Evolutionary conservation across 2,113 vertebrate genomes (phyloP).

Genomic region (Etia nguti): DNA sequence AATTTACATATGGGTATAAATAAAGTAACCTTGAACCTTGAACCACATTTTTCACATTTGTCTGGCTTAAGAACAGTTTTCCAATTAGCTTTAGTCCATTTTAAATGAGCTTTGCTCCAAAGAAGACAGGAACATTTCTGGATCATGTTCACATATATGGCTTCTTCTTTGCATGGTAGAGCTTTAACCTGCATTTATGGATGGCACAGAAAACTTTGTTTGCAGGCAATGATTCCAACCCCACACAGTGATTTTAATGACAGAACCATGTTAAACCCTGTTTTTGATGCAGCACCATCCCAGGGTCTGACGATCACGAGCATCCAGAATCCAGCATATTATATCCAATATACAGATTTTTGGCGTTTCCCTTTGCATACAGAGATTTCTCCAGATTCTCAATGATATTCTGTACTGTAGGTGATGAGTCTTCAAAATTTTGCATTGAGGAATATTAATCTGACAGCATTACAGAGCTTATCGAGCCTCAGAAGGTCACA

Average conservation of each 20-base stretch:
- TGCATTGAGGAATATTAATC: not conserved
- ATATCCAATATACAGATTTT: not conserved
- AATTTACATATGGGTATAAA: not conserved
- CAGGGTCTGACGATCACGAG: not conserved
- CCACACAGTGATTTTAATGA: not conserved
- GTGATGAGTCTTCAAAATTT: not conserved
- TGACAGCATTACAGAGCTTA: not conserved
- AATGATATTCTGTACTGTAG: not conserved
- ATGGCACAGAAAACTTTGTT: not conserved
- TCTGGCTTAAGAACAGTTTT: not conserved
- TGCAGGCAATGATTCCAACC: not conserved
- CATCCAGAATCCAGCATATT: not conserved
- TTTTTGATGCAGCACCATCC: not conserved
- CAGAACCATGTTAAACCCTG: not conserved
- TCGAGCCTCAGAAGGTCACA: not conserved
- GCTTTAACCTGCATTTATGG: not conserved
- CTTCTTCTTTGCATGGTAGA: not conserved
- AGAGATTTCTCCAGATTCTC: not conserved
- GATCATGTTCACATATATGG: too few relatives aligned
- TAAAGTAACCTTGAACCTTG: not conserved
- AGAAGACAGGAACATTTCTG: not conserved
- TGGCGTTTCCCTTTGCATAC: not conserved
- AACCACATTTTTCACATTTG: not conserved
- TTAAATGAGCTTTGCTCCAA: not conserved
- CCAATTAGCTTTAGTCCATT: not conserved